Base-by-base conservation (phyloP, 1,140 invertebrate species). In the Apis florea region DNA sequence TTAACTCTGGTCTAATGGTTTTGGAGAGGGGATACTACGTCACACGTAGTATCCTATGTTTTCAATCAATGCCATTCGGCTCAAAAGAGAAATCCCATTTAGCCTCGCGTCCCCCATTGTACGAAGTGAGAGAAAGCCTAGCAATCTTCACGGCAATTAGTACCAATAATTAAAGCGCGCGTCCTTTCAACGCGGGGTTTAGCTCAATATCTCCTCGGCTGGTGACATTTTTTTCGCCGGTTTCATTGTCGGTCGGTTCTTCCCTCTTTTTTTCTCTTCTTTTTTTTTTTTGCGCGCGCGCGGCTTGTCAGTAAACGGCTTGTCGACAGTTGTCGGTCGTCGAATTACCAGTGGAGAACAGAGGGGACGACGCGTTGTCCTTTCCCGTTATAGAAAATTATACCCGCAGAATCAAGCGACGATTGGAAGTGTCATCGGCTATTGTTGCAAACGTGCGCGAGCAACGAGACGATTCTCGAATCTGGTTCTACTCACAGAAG, bases 81-180 rank as follows among this genome's bases (percentile, higher is more conserved):
- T 79, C 76, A 70, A 76, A 81, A 71, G 59, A 47, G 75, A 80
- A 83, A 86, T 84, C 78, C 56, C 77, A 73, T 79, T 79, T 70
- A 47, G 21, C 24, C 17, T 12, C n/a, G 67, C 63, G 71, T 56
- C 40, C 26, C 26, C 56, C 24, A 72, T 86, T 71, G 59, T 59
- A 5, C 54, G 21, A 31, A 40, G n/a, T 15, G 49, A 61, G 11
- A 61, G 59, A 64, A 63, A 64, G 72, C 74, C 71, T 58, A 66
- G 61, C 85, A 84, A 84, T 86, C 77, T 84, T 81, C 73, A 66
- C 53, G 80, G 73, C 85, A 87, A 87, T 86, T 87, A 87, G 80
- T 83, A 58, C 47, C 72, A 53, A 83, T 83, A 83, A 87, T 87
- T 82, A 75, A 87, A 84, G 82, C 78, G 64, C 66, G 58, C 71